Conservation (phyloP, 2,888 invertebrate species). For the Sesia bembeciformis region DNA sequence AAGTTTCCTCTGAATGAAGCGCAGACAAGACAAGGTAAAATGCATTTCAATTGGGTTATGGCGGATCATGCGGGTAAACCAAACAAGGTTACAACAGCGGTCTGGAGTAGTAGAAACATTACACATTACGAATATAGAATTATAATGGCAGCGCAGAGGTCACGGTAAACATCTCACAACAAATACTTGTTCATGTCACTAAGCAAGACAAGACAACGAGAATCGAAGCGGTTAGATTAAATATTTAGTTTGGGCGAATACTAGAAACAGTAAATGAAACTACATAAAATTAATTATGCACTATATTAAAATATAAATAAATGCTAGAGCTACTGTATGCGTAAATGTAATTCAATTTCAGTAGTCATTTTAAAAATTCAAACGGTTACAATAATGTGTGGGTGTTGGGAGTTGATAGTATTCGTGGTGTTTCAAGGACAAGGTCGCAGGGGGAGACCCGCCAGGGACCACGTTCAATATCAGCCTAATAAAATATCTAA, state of each 20-base stretch:
- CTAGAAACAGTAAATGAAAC: too few species aligned
- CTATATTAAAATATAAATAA: too few species aligned
- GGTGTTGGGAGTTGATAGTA: not conserved
- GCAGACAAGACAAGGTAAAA: slow-evolving; percentile 1
- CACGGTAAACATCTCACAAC: slow-evolving; percentile 56
- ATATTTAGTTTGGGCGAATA: slow-evolving; percentile 2
- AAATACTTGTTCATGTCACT: slow-evolving; percentile 39
- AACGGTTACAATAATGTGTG: not conserved
- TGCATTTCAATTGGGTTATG: not conserved
- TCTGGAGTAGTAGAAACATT: slow-evolving; percentile 34
- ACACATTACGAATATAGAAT: slow-evolving; percentile 31
- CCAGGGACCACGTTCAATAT: slow-evolving; percentile 6
- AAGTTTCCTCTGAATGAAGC: slow-evolving; percentile 5
- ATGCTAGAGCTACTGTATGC: too few species aligned
- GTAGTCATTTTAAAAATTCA: not conserved
- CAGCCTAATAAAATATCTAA: slow-evolving; percentile 8
- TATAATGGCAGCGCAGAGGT: slow-evolving; percentile 42
- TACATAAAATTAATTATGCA: too few species aligned
- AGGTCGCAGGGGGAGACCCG: slow-evolving; percentile 10
- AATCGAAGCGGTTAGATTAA: slow-evolving; percentile 8
- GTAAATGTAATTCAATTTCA: too few species aligned
- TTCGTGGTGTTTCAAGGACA: slow-evolving; percentile 14
- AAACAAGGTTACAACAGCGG: slow-evolving; percentile 43
- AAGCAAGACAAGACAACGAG: slow-evolving; percentile 27
- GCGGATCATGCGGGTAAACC: slow-evolving; percentile 34